Evolutionary conservation across 2,113 vertebrate genomes (phyloP).

Genomic region (Pygoscelis adeliae): DNA sequence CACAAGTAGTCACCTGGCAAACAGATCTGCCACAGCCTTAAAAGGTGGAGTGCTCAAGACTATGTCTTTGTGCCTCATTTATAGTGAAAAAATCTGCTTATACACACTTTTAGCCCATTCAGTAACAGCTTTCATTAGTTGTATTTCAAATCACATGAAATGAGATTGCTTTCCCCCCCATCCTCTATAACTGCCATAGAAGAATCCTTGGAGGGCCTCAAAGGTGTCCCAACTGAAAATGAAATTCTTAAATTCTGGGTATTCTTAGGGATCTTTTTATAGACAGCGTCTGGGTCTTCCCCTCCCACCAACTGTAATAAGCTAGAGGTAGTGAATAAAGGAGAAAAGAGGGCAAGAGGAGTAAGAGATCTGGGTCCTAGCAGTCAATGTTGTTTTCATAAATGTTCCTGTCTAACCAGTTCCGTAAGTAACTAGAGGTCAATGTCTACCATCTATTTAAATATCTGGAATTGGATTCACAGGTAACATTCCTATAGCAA

Average conservation of each 20-base stretch:
- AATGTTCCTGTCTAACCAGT: not conserved
- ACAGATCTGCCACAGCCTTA: not conserved
- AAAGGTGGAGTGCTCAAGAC: not conserved
- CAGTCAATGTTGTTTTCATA: not conserved
- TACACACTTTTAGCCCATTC: not conserved
- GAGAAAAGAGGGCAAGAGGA: not conserved
- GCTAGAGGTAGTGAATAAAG: not conserved
- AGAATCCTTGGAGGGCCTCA: not conserved
- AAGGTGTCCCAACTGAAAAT: not conserved
- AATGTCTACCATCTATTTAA: not conserved
- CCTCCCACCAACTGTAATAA: not conserved
- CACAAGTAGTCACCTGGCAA: not conserved
- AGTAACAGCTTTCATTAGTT: not conserved
- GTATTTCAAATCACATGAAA: not conserved
- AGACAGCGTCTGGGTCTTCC: not conserved
- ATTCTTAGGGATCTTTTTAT: not conserved
- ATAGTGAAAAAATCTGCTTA: not conserved
- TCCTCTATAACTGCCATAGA: not conserved
- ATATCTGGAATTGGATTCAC: not conserved
- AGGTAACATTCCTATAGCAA: not conserved
- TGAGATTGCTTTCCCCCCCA: not conserved
- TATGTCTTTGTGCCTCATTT: not conserved
- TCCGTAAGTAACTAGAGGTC: not conserved
- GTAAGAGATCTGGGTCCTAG: not conserved
- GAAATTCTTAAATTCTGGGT: not conserved